phyloP scores from a whole-genome alignment of 2,888 invertebrate genomes.

The Galerucella calmariensis region DNA sequence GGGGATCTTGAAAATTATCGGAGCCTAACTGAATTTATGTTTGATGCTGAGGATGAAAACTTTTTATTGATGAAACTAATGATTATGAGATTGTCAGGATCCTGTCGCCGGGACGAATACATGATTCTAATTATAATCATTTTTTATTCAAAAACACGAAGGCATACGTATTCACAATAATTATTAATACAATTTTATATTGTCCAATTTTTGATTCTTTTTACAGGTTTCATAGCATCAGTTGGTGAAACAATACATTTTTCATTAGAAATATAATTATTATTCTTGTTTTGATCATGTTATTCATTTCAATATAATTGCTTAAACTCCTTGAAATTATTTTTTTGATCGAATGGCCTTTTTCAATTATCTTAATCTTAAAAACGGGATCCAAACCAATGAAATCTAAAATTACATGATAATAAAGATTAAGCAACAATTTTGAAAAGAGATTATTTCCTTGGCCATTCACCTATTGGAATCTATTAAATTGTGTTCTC shows the following conservation, averaged over 20 bases:
- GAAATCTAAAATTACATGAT: slow-evolving; percentile 2
- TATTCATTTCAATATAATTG: neutral
- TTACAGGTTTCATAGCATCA: too few relatives aligned
- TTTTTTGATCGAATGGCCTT: neutral
- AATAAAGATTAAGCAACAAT: neutral
- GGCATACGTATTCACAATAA: too few relatives aligned
- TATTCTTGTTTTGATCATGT: neutral
- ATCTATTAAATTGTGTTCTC: slow-evolving; percentile 6
- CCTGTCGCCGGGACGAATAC: too few relatives aligned
- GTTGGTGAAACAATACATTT: neutral
- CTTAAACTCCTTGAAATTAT: neutral
- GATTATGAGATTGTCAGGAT: too few relatives aligned
- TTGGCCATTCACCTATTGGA: neutral
- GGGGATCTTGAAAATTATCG: too few relatives aligned
- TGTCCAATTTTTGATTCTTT: too few relatives aligned
- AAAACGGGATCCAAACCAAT: slow-evolving; percentile 3
- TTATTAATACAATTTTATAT: too few relatives aligned
- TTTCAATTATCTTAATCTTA: neutral
- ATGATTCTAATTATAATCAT: too few relatives aligned
- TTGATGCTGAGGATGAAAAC: too few relatives aligned
- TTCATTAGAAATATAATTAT: neutral
- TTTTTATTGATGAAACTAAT: too few relatives aligned
- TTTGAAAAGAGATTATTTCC: neutral
- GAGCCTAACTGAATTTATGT: too few relatives aligned
- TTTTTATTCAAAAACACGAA: too few relatives aligned